These are phyloP conservation scores for Clarias macrocephalus DNA, from an alignment of 2,113 vertebrate genomes.

Conservation along the genomic window DNA sequence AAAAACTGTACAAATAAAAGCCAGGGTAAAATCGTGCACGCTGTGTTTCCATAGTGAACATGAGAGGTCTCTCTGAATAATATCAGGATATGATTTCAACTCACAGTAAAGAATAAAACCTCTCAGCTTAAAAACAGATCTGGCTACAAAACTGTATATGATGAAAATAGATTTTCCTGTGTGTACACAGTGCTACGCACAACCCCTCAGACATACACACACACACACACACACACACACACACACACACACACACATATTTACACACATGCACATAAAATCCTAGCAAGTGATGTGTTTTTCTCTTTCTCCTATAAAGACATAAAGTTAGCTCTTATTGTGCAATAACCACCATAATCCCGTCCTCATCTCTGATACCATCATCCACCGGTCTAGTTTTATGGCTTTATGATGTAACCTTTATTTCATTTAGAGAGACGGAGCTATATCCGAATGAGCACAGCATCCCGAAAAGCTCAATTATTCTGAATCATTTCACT, in stretches of 20 bases:
- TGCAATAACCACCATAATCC: slow-evolving; percentile 10
- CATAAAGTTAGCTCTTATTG: slow-evolving; percentile 10
- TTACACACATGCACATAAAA: slow-evolving; percentile 30
- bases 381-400: slow-evolving; percentile 50
- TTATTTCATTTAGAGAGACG: slow-evolving; percentile 52
- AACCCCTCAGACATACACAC: not conserved
- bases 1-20: not conserved
- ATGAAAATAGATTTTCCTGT: slow-evolving; percentile 7
- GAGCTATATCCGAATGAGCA: slow-evolving; percentile 37
- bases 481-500: slow-evolving; percentile 81
- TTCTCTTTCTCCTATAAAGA: slow-evolving; percentile 49
- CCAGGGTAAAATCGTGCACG: not conserved
- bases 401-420: slow-evolving; percentile 62
- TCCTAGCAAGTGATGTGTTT: not conserved
- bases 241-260: not conserved
- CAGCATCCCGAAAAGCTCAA: slow-evolving; percentile 64
- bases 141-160: not conserved
- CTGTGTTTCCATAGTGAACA: not conserved
- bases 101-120: not conserved
- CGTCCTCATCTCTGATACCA: slow-evolving; percentile 15
- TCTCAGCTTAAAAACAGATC: no score
- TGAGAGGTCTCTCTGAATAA: not conserved
- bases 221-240: not conserved
- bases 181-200: not conserved
- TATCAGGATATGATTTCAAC: not conserved